Base-by-base conservation (phyloP, 2,113 vertebrate species). In the Geothlypis trichas region DNA sequence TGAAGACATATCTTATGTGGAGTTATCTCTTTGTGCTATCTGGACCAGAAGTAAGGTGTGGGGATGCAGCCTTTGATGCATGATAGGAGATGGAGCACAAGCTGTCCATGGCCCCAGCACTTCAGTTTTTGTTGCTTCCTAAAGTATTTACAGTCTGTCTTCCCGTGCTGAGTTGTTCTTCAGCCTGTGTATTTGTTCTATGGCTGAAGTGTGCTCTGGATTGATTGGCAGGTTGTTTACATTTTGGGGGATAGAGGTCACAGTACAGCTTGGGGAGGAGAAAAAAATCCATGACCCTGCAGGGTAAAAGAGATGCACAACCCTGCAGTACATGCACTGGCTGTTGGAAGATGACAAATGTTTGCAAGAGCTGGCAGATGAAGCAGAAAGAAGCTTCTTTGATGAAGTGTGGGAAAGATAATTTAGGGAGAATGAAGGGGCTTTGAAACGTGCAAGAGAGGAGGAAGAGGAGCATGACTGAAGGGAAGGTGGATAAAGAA, bases 1-100 rank as follows among this genome's bases (percentile, higher is more conserved):
- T 3, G 15, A 61, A 30, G 62, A 31, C 46, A 20, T 18, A 23
- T 24, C 0, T 0, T 20, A 4, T 3, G 0, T 7, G 44, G 39
- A 47, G 33, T 37, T 5, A 1, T 55, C 65, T 27, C 20, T n/a
- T 2, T 23, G n/a, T 72, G 39, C 46, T 55, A 0, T 17, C 49
- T 52, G 67, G 52, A 24, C 30, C 4, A 0, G 31, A 15, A 23
- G 10, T 27, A 27, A 54, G 18, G 35, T 0, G 0, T 42, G 62
- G n/a, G 71, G 31, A 7, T 33, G 10, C 16, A 52, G 78, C 6
- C 15, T 61, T 58, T 18, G 42, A 20, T 51, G 52, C 5, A 0
- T 11, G 42, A 5, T 7, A 37, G 30, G 30, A 59, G 33, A 37
- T 19, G 42, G 27, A 73, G 26, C 65, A 39, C 0, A 1, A 67